These are phyloP conservation scores for Masticophis lateralis DNA, from an alignment of 2,797 vertebrate genomes.

Conservation along the genomic window DNA sequence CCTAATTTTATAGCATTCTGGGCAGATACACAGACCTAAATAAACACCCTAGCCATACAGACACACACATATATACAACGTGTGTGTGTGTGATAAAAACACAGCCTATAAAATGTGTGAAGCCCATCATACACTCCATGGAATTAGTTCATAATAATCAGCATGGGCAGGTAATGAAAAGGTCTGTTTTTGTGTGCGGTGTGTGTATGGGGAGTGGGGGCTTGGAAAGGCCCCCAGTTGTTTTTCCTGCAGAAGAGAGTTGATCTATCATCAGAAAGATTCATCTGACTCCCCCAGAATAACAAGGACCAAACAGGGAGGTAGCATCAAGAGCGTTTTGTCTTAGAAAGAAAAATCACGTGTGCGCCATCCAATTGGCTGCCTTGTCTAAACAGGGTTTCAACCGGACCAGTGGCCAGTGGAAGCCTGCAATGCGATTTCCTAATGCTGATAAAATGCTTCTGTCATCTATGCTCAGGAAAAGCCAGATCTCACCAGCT, in stretches of 20 bases:
- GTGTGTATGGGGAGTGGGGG: no score
- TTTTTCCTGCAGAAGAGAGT: neutral
- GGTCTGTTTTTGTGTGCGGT: neutral
- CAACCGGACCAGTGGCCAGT: constrained; percentile 50
- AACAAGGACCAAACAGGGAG: neutral
- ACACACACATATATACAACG: no score
- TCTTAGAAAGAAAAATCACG: neutral
- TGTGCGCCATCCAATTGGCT: constrained; percentile 17
- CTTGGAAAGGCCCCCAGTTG: neutral
- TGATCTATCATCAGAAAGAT: neutral
- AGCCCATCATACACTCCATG: neutral
- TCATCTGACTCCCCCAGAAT: neutral
- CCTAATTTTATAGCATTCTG: no score
- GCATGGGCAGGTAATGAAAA: neutral
- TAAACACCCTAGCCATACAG: no score
- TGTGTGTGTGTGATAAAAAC: neutral
- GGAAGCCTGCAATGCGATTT: constrained; percentile 56
- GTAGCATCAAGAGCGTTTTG: neutral
- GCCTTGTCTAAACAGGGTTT: constrained; percentile 31
- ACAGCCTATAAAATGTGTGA: neutral
- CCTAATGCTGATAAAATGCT: constrained; percentile 56
- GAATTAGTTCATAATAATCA: neutral
- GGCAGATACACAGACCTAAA: no score
- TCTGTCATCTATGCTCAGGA: constrained; percentile 56
- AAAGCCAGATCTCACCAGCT: constrained; percentile 52